Evolutionary conservation across 1,140 invertebrate species (phyloP).

Genomic region (Fopius arisanus): DNA sequence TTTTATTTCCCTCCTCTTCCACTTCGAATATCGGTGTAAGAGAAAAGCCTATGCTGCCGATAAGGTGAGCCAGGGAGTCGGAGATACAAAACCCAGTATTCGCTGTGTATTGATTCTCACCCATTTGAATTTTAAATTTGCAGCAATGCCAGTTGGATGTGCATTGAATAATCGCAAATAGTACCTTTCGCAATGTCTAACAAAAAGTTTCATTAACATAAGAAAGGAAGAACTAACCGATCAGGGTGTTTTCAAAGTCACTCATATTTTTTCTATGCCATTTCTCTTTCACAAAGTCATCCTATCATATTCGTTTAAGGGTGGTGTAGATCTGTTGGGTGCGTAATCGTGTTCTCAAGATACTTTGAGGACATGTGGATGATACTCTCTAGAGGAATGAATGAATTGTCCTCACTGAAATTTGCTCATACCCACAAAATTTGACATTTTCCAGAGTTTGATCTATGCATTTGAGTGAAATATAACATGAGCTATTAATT

Average conservation of each 20-base stretch:
- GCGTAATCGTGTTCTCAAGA: too few species aligned
- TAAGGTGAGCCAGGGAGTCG: neutral
- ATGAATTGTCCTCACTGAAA: too few species aligned
- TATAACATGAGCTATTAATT: too few species aligned
- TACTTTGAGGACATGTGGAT: too few species aligned
- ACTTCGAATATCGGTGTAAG: neutral
- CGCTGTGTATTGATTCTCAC: slow-evolving; percentile 18
- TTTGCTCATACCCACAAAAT: too few species aligned
- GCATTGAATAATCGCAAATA: slow-evolving; percentile 19
- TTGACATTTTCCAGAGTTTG: too few species aligned
- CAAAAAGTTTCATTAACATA: neutral
- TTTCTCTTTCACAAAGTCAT: neutral
- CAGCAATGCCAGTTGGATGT: slow-evolving; percentile 29
- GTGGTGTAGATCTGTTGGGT: too few species aligned
- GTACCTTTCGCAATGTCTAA: slow-evolving; percentile 10
- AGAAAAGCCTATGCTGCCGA: neutral
- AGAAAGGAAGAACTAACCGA: neutral
- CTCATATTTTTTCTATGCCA: neutral
- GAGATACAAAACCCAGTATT: neutral
- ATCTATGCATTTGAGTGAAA: too few species aligned
- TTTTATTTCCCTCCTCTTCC: neutral
- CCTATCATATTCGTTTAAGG: neutral
- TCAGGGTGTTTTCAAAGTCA: neutral
- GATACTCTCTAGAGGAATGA: too few species aligned
- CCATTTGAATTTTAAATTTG: slow-evolving; percentile 32